These are phyloP conservation scores for Oenanthe melanoleuca DNA, from an alignment of 2,113 vertebrate genomes.

Conservation along the genomic window DNA sequence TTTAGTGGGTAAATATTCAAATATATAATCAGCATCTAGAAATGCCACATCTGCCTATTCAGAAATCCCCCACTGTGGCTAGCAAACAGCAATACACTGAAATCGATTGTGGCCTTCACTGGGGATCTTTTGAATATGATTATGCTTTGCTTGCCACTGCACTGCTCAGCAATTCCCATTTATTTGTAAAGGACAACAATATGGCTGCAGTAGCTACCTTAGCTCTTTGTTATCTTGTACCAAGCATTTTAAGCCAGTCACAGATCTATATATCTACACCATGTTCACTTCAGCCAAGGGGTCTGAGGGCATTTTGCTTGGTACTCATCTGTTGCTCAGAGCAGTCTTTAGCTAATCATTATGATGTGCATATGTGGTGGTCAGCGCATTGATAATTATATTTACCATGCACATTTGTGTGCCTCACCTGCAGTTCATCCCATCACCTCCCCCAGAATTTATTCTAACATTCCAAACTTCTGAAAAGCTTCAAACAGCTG, in stretches of 20 bases:
- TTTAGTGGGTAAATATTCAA: not conserved
- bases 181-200: not conserved
- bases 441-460: not conserved
- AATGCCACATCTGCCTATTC: not conserved
- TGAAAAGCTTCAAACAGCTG: not conserved
- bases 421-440: not conserved
- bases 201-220: accelerated
- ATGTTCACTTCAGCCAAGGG: not conserved
- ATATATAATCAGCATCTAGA: not conserved
- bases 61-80: not conserved
- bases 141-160: not conserved
- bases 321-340: not conserved
- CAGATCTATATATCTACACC: accelerated
- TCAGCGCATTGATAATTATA: not conserved
- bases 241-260: not conserved
- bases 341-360: not conserved
- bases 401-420: not conserved
- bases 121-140: not conserved
- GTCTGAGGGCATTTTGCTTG: not conserved
- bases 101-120: not conserved
- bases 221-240: not conserved
- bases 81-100: not conserved
- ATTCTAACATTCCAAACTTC: slow-evolving; percentile 18
- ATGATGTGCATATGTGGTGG: not conserved
- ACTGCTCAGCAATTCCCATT: not conserved